phyloP scores from a whole-genome alignment of 2,113 vertebrate species.

The Edolisoma coerulescens region DNA sequence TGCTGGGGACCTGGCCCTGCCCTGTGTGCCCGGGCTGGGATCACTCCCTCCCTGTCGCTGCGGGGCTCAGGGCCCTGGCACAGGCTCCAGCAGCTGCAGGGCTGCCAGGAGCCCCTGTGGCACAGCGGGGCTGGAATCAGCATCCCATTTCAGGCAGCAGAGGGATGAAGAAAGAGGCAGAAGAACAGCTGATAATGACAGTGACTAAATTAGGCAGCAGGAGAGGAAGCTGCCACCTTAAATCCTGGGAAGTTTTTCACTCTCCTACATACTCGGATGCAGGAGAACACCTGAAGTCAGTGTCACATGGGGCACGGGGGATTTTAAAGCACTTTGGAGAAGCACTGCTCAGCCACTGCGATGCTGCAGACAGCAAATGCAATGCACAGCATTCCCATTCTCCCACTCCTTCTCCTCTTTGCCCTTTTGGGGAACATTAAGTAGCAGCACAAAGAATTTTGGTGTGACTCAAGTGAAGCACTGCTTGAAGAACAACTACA shows the following conservation, averaged over 20 bases:
- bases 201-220: neutral
- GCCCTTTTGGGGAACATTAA: neutral
- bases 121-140: neutral
- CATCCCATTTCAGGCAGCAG: neutral
- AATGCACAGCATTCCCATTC: neutral
- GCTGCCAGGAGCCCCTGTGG: neutral
- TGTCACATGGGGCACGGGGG: neutral
- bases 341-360: neutral
- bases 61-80: neutral
- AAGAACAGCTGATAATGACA: neutral
- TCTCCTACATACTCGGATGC: accelerated
- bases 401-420: neutral
- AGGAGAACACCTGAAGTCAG: neutral
- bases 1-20: neutral
- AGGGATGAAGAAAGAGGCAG: neutral
- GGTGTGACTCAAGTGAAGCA: neutral
- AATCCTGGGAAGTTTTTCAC: neutral
- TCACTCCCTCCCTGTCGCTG: neutral
- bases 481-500: neutral
- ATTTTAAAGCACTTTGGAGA: neutral
- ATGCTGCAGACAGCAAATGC: neutral
- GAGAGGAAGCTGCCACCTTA: neutral
- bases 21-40: neutral
- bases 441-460: neutral
- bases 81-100: neutral